Base-by-base conservation (phyloP, 2,113 vertebrate genomes). In the Pithys albifrons region DNA sequence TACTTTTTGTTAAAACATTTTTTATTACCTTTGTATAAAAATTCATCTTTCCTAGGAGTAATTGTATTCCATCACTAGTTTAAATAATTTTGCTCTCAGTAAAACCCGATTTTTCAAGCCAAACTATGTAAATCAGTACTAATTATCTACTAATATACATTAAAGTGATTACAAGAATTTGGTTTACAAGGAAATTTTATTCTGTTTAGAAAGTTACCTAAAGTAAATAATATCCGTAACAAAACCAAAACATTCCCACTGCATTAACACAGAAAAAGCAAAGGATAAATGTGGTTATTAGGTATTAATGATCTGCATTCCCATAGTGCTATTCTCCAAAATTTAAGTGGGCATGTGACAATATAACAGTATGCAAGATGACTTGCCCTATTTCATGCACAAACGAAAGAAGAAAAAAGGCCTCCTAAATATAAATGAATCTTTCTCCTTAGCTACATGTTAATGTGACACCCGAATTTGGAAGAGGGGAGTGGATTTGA, bases 161-260 rank as follows among this genome's bases (percentile, higher is more conserved):
- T 95, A 80, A 86, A 86, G 39, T n/a, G 61, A 94, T 96, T 93
- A 76, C 66, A 89, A 70, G 64, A 87, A 66, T 71, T 48, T 19
- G 35, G 61, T 83, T 93, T 97, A 92, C 71, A 81, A 85, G 58
- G 55, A 91, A 59, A 51, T 51, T 75, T 46, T 88, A 37, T 67
- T 77, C 87, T 95, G 54, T 74, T 94, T 92, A 78, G 7, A 62
- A 37, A 46, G 49, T 25, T 94, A 46, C 37, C 59, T 49, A 39
- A 70, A 45, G 49, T 55, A 91, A 92, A 70, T n/a, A 33, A 90
- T 25, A 74, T 7, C 27, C 79, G 83, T 72, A 94, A 41, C 23
- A 48, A 80, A 88, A 28, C 33, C 55, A 85, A 37, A 72, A 74
- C 43, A 25, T 31, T 33, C 58, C 48, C 81, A 12, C 41, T 74